A percentile compares a stretch with the other conserved stretches of the same genome.
These are phyloP conservation scores for Phragmatobia fuliginosa DNA, from an alignment of 2,888 invertebrate species.

Conservation along the genomic window DNA sequence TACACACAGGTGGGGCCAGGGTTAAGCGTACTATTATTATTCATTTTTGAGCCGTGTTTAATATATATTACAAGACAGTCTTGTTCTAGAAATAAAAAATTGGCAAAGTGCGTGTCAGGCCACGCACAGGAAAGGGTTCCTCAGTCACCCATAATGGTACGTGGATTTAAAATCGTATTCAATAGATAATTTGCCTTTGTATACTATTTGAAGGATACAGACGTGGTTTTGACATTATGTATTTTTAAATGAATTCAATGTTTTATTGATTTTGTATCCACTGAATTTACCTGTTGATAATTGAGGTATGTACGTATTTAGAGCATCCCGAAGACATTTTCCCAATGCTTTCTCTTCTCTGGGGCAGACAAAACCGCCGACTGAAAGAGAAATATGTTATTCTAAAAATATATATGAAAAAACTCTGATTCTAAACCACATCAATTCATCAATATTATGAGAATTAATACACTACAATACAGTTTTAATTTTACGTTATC, in stretches of 20 bases:
- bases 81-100: too few relatives aligned
- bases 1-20: too few relatives aligned
- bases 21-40: too few relatives aligned
- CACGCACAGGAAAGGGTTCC: too few relatives aligned
- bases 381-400: slow-evolving; percentile 71
- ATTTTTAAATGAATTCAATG: too few relatives aligned
- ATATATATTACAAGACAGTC: too few relatives aligned
- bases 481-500: too few relatives aligned
- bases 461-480: too few relatives aligned
- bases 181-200: neutral
- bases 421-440: neutral
- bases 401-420: neutral
- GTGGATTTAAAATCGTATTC: too few relatives aligned
- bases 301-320: slow-evolving; percentile 88
- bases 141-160: too few relatives aligned
- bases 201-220: neutral
- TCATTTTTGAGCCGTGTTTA: too few relatives aligned
- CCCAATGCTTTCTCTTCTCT: slow-evolving; percentile 88
- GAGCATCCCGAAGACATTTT: slow-evolving; percentile 87
- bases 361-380: slow-evolving; percentile 89
- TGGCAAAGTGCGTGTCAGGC: too few relatives aligned
- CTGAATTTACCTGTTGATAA: slow-evolving; percentile 82
- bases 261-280: neutral
- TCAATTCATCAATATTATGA: neutral
- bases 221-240: neutral